These are phyloP conservation scores for Myotis findleyi DNA, from an alignment of 2,797 vertebrate species.

Conservation along the genomic window DNA sequence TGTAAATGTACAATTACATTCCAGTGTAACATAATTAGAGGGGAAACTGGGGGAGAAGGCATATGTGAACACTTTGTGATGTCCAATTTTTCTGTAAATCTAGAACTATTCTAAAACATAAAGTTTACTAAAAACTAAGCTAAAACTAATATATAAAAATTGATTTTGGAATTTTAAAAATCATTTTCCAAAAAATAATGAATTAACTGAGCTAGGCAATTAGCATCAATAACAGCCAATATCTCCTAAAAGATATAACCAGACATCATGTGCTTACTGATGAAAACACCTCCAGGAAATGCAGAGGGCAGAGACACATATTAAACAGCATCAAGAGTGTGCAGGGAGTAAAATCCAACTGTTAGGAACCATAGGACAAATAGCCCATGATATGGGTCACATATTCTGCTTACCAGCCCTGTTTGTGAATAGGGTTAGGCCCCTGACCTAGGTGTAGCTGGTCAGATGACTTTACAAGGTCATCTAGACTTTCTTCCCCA, in stretches of 20 bases:
- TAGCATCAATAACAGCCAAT: background rate
- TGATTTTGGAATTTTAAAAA: background rate
- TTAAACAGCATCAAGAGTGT: background rate
- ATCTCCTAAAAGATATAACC: background rate
- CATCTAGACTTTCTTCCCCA: background rate
- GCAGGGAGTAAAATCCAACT: background rate
- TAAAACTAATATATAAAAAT: slow-evolving; percentile 12
- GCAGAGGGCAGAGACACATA: background rate
- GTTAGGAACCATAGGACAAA: background rate
- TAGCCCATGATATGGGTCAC: background rate
- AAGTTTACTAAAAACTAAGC: background rate
- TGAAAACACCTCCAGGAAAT: background rate
- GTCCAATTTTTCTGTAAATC: background rate
- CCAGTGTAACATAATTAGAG: background rate
- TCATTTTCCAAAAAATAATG: background rate
- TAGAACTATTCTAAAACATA: background rate
- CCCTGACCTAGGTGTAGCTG: background rate
- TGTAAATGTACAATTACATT: background rate
- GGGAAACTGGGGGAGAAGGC: background rate
- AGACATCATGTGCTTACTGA: background rate
- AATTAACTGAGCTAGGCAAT: background rate
- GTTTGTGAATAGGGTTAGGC: background rate
- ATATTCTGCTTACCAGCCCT: background rate
- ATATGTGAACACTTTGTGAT: background rate
- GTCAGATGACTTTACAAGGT: background rate